Conservation (phyloP, 2,797 vertebrate species). For the Mycteria americana region DNA sequence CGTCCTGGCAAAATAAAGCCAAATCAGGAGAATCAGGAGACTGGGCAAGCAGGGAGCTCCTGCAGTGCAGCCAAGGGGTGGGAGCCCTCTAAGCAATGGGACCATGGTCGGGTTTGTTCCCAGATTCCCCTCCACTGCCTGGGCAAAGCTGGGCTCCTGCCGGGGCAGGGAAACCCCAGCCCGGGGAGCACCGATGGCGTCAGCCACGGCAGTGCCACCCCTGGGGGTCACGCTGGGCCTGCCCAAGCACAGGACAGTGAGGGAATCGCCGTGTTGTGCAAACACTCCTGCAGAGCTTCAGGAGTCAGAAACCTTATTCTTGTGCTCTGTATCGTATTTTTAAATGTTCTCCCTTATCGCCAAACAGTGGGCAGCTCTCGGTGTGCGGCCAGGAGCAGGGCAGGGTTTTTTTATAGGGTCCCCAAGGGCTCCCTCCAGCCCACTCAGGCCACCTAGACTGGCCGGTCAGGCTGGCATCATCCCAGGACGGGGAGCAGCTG, state of each 20-base stretch:
- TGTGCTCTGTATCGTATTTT: background rate
- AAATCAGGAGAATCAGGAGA: background rate
- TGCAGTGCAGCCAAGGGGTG: background rate
- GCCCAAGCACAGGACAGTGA: background rate
- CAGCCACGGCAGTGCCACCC: background rate
- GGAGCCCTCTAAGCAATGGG: background rate
- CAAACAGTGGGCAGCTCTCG: rapidly evolving
- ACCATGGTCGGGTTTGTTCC: background rate
- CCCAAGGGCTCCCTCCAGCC: background rate
- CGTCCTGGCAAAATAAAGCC: background rate
- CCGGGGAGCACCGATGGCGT: too few species aligned
- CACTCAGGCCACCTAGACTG: background rate
- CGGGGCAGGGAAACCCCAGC: background rate
- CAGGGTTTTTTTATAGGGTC: background rate
- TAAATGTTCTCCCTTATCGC: background rate
- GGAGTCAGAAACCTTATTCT: background rate
- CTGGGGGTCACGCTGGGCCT: background rate
- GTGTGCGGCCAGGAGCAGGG: background rate
- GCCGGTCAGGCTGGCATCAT: background rate
- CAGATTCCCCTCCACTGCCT: background rate
- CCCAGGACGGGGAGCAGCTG: background rate
- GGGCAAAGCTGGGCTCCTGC: background rate
- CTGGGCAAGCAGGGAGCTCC: background rate
- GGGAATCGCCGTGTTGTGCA: background rate
- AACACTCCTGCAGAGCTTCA: background rate